A percentile compares a stretch with the other conserved stretches of the same genome.
Conservation (phyloP, 2,113 vertebrate genomes). For the Caloenas nicobarica region DNA sequence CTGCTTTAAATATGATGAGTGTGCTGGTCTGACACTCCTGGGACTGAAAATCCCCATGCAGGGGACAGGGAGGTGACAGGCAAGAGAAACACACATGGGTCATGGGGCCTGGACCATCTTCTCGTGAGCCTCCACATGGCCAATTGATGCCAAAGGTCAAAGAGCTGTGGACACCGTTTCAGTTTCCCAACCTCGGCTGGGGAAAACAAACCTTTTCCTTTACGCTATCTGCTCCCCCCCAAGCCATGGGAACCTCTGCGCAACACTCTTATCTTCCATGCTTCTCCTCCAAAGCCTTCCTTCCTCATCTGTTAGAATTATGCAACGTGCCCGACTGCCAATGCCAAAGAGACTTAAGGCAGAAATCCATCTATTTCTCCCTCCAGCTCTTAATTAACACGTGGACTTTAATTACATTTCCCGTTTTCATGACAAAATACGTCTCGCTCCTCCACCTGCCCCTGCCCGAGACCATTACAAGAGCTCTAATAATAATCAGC, state of each 20-base stretch:
- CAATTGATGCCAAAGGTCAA: background rate
- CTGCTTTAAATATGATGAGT: background rate
- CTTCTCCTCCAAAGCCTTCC: background rate
- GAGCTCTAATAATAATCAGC: background rate
- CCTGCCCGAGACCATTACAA: background rate
- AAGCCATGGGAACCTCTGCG: background rate
- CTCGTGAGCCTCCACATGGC: accelerated
- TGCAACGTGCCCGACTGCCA: background rate
- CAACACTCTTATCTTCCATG: background rate
- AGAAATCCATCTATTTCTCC: constrained; percentile 24
- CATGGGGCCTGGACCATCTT: background rate
- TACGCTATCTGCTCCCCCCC: accelerated
- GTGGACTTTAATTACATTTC: constrained; percentile 28
- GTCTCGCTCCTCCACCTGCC: background rate
- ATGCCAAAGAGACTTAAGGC: background rate
- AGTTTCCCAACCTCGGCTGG: background rate
- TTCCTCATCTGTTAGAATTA: background rate
- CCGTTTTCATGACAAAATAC: background rate
- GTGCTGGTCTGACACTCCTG: background rate
- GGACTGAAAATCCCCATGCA: background rate
- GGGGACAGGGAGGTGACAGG: background rate
- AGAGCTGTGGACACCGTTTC: background rate
- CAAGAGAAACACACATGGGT: background rate
- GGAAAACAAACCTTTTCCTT: background rate
- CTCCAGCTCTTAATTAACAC: background rate